Evolutionary conservation across 2,113 vertebrate genomes (phyloP).

Genomic region (Hymenochirus boettgeri): DNA sequence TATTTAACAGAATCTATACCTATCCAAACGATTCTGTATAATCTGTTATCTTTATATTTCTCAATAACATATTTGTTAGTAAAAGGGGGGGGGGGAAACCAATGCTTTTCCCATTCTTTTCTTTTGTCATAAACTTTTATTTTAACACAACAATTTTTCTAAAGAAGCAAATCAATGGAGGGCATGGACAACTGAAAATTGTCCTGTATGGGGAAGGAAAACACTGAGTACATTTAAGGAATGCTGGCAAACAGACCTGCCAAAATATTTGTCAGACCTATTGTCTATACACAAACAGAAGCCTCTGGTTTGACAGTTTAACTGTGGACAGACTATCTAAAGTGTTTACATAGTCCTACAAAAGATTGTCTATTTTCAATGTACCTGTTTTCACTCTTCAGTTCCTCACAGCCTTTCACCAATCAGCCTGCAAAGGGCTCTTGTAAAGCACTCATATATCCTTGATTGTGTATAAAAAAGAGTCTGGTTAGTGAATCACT

Average conservation of each 20-base stretch:
- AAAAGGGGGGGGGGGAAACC: no score
- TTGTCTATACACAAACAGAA: slow-evolving; percentile 44
- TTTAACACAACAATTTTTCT: slow-evolving; percentile 17
- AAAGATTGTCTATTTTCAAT: slow-evolving; percentile 65
- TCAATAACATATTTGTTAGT: no score
- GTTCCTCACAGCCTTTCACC: slow-evolving; percentile 70
- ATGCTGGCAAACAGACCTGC: slow-evolving; percentile 17
- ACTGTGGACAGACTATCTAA: slow-evolving; percentile 41
- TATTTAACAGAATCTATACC: no score
- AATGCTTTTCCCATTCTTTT: not conserved
- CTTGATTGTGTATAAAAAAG: slow-evolving; percentile 65
- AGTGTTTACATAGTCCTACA: slow-evolving; percentile 70
- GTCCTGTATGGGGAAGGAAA: slow-evolving; percentile 25
- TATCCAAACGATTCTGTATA: no score
- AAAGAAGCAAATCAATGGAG: slow-evolving; percentile 27
- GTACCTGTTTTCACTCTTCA: slow-evolving; percentile 88
- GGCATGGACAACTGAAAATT: slow-evolving; percentile 18
- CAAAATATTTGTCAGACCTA: slow-evolving; percentile 39
- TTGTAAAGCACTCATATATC: slow-evolving; percentile 65
- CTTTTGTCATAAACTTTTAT: slow-evolving; percentile 18
- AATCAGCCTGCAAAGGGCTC: slow-evolving; percentile 72
- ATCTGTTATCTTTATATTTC: no score
- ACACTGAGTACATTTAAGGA: slow-evolving; percentile 21
- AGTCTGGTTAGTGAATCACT: slow-evolving; percentile 66
- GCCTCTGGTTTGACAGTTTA: slow-evolving; percentile 52